Base-by-base conservation (phyloP, 2,797 vertebrate genomes). In the Macropodus opercularis region DNA sequence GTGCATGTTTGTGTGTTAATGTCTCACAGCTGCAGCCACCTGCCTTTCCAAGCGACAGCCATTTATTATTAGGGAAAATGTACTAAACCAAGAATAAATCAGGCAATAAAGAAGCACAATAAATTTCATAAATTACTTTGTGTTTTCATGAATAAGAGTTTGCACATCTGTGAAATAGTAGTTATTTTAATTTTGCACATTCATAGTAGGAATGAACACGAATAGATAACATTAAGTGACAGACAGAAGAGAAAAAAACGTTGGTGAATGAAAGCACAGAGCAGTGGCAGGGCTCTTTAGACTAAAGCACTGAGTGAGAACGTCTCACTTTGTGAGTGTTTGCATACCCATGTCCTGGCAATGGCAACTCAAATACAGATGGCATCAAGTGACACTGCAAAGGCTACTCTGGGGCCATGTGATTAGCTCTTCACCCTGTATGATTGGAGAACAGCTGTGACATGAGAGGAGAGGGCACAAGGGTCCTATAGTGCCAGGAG, bases 301-400 rank as follows among this genome's bases (percentile, higher is more conserved):
- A 13, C 47, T 35, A 9, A 58, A 32, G 54, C 12, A 15, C 34
- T 6, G 56, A 62, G 66, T 44, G 63, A 72, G 44, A 75, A 63
- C 12, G 21, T 55, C 55, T 69, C 50, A 50, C 63, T 69, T 69
- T 63, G 74, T 72, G 61, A 36, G 8, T 72, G 74, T 79, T 75
- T 80, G 77, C 60, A 80, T 85, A 63, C 48, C 61, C 70, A 40
- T 15, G 61, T 75, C 80, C 65, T 51, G 72, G 79, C 73, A 77
- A 71, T 63, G 42, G 68, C 73, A 63, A 55, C 71, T 77, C 59
- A 84, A 84, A 87, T 50, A 85, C 72, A 73, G 63, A 54, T 15
- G 23, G 81, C 83, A 83, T 90, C 76, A 42, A 76, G 80, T 91
- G 71, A 85, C 89, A 87, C 34, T 53, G 62, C 73, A 68, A 51